Conservation (phyloP, 1,140 invertebrate species). For the Melitaea cinxia region DNA sequence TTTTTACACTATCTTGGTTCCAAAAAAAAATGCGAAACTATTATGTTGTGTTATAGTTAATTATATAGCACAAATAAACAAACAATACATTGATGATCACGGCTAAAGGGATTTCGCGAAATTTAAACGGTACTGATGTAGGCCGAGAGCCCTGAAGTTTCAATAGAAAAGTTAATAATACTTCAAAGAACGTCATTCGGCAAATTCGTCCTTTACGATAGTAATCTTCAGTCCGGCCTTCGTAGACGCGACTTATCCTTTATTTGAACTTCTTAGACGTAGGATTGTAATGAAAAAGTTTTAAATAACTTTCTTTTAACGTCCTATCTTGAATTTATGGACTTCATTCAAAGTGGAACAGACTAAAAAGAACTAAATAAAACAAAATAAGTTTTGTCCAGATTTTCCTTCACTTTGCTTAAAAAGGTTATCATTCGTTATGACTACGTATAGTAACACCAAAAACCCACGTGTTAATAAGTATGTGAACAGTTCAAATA, state of each 20-base stretch:
- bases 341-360: background rate
- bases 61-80: background rate
- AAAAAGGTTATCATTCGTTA: background rate
- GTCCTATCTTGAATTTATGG: background rate
- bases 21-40: too few species aligned
- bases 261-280: constrained; percentile 27
- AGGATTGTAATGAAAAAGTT: constrained; percentile 25
- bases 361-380: constrained; percentile 3
- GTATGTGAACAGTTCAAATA: too few species aligned
- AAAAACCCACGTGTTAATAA: too few species aligned
- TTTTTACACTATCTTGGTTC: too few species aligned
- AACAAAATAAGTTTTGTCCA: background rate
- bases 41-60: background rate
- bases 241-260: constrained; percentile 25
- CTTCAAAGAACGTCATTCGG: constrained; percentile 30
- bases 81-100: background rate
- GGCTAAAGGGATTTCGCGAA: constrained; percentile 12
- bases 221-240: constrained; percentile 25
- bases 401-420: background rate
- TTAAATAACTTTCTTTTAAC: constrained; percentile 8
- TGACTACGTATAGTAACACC: too few species aligned
- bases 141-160: constrained; percentile 18
- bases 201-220: constrained; percentile 38
- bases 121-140: constrained; percentile 7
- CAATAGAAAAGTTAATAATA: constrained; percentile 35